These are phyloP conservation scores for Asobara japonica DNA, from an alignment of 1,140 invertebrate species.

Conservation along the genomic window DNA sequence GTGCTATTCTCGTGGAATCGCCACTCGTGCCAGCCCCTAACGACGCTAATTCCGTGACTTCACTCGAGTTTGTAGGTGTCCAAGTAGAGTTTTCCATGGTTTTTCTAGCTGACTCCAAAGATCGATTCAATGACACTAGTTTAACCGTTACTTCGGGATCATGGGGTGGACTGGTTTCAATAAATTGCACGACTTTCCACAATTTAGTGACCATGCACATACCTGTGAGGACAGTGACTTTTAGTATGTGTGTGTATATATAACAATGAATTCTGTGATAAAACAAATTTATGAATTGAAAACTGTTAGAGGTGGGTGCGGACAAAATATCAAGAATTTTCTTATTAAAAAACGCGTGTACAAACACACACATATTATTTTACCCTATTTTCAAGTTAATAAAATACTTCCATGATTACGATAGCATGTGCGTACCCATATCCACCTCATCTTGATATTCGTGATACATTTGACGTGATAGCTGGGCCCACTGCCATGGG, in stretches of 20 bases:
- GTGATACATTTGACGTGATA: not conserved
- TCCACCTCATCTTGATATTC: not conserved
- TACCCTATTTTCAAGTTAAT: too few species aligned
- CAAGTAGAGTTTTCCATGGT: not conserved
- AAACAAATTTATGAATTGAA: too few species aligned
- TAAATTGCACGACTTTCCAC: not conserved
- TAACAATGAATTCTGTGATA: too few species aligned
- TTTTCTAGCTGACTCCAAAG: too few species aligned
- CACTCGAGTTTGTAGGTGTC: not conserved
- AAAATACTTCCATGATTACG: not conserved
- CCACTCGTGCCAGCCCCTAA: constrained; percentile 22
- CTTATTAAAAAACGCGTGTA: too few species aligned
- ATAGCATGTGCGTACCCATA: not conserved
- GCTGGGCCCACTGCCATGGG: not conserved
- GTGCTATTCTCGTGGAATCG: constrained; percentile 28
- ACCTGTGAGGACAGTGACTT: too few species aligned
- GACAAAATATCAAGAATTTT: too few species aligned
- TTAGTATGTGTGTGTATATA: too few species aligned
- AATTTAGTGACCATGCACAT: not conserved
- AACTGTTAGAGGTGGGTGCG: too few species aligned
- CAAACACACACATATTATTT: too few species aligned
- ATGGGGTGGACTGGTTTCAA: not conserved
- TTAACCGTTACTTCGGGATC: not conserved
- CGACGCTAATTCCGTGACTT: constrained; percentile 30
- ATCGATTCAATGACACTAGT: too few species aligned